Evolutionary conservation across 35 echinoderm and acorn worm genomes (phyloP).

Genomic region (Hemicentrotus pulcherrimus): DNA sequence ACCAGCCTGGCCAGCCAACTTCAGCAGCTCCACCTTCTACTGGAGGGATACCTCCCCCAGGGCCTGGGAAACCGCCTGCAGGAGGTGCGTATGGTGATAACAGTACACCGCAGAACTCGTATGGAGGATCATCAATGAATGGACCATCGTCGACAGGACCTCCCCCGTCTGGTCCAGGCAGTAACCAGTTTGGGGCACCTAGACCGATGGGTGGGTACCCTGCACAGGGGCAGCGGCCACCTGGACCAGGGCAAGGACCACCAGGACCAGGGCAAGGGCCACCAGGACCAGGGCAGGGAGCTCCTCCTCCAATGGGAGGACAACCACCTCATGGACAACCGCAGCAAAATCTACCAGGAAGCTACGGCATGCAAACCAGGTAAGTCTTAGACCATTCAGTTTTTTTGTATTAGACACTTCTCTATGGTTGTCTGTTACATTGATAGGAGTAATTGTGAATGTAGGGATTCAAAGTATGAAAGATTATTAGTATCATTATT

Average conservation of each 20-base stretch:
- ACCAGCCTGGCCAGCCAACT: conserved; percentile 3
- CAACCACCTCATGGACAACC: conserved; percentile 46
- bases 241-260: conserved; percentile 24
- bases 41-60: not conserved
- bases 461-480: too few species aligned
- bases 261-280: conserved; percentile 31
- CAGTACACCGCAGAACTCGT: conserved; percentile 25
- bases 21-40: not conserved
- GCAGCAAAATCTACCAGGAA: conserved; percentile 14
- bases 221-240: not conserved
- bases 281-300: not conserved
- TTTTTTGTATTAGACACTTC: not conserved
- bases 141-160: conserved; percentile 50
- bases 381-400: not conserved
- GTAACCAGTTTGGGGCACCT: conserved; percentile 50
- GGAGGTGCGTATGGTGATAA: conserved; percentile 55
- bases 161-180: not conserved
- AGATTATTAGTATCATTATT: too few species aligned
- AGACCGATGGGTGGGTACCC: conserved; percentile 52
- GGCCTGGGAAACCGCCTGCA: conserved; percentile 24
- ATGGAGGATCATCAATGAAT: conserved; percentile 53
- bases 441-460: too few species aligned
- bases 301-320: conserved; percentile 49
- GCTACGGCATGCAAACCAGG: conserved; percentile 56
- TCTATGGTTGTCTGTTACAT: not conserved